phyloP scores from a whole-genome alignment of 2,888 invertebrate species.

The Rhagonycha lutea region DNA sequence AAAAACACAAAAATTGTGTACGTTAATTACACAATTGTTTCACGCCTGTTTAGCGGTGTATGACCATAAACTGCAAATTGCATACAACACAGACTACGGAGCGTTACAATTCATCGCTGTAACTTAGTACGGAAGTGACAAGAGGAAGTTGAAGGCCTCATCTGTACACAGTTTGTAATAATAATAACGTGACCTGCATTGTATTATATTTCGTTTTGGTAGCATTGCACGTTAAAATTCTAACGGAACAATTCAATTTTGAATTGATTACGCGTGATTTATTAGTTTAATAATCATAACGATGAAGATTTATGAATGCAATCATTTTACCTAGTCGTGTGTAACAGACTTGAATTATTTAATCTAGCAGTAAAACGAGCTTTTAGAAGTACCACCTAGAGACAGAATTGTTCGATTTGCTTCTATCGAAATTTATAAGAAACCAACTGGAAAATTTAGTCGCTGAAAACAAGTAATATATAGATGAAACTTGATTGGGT shows the following conservation, averaged over 20 bases:
- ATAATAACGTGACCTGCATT: slow-evolving; percentile 23
- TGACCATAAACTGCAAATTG: slow-evolving; percentile 23
- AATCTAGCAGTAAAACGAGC: background rate
- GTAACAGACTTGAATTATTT: background rate
- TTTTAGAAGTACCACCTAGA: background rate
- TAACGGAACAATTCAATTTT: slow-evolving; percentile 24
- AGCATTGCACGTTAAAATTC: slow-evolving; percentile 15
- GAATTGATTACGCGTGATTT: slow-evolving; percentile 25
- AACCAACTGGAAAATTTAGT: background rate
- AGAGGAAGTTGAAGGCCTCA: slow-evolving; percentile 30
- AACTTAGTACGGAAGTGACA: slow-evolving; percentile 21
- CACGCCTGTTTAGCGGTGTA: slow-evolving; percentile 24
- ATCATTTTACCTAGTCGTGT: background rate
- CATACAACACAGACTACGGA: background rate
- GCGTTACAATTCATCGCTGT: slow-evolving; percentile 18
- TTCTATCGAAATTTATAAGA: background rate
- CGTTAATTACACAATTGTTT: slow-evolving; percentile 16
- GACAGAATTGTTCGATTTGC: background rate
- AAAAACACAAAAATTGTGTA: slow-evolving; percentile 1
- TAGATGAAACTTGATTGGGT: background rate
- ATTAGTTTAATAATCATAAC: slow-evolving; percentile 14
- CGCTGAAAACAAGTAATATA: background rate
- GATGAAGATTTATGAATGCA: background rate
- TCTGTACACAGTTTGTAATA: slow-evolving; percentile 10
- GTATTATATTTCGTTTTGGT: slow-evolving; percentile 15